Percentiles rank a stretch among this genome's conserved stretches.
phyloP scores from a whole-genome alignment of 1,140 invertebrate genomes.

The Rhopalosiphum maidis region DNA sequence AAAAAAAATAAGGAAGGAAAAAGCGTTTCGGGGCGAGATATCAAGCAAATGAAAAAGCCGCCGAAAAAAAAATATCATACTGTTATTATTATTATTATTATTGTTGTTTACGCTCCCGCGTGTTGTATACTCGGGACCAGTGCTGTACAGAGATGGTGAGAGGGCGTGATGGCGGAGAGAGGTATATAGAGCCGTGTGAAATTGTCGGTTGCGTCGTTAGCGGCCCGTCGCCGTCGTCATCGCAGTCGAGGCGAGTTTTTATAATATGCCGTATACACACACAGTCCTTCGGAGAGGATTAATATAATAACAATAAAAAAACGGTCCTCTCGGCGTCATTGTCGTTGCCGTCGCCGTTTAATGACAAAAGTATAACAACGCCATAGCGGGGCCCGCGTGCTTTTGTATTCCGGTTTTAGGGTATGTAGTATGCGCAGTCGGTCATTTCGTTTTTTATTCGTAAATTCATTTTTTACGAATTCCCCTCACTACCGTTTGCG shows the following conservation, averaged over 20 bases:
- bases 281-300: background rate
- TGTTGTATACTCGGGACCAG: background rate
- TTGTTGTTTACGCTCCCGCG: background rate
- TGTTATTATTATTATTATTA: background rate
- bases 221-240: background rate
- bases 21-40: background rate
- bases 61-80: background rate
- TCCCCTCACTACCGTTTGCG: background rate
- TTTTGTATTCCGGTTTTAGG: background rate
- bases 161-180: background rate
- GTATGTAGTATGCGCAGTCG: background rate
- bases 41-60: background rate
- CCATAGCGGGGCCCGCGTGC: background rate
- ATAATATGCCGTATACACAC: background rate
- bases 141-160: background rate
- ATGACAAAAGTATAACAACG: background rate
- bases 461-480: background rate
- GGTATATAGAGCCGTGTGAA: background rate
- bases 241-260: background rate
- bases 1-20: background rate
- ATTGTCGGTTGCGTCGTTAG: background rate
- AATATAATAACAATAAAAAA: slow-evolving; percentile 26
- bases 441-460: background rate
- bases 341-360: background rate
- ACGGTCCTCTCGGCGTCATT: background rate